Percentiles rank a stretch among this genome's conserved stretches.
phyloP scores from a whole-genome alignment of 1,140 invertebrate species.

The Drosophila mauritiana region DNA sequence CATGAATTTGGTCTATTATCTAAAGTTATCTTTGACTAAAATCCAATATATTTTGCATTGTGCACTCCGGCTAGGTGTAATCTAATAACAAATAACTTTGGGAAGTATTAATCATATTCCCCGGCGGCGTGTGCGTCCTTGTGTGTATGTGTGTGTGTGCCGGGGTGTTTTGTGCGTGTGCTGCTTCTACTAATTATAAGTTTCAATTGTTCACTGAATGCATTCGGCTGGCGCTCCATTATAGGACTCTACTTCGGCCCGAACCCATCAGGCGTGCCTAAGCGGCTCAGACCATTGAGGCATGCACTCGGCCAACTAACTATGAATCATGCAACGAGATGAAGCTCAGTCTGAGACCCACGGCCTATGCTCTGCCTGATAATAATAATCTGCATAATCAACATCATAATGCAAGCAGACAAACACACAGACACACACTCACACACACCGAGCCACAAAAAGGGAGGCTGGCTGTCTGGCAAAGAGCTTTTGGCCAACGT shows the following conservation, averaged over 20 bases:
- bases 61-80: constrained; percentile 49
- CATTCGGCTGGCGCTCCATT: constrained; percentile 57
- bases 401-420: constrained; percentile 74
- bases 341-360: constrained; percentile 14
- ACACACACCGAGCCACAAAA: no score
- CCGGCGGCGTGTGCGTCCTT: constrained; percentile 19
- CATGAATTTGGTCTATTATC: no score
- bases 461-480: constrained; percentile 31
- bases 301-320: constrained; percentile 46
- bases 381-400: constrained; percentile 74
- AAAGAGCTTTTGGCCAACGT: constrained; percentile 53
- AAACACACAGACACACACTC: constrained; percentile 2
- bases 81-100: constrained; percentile 82
- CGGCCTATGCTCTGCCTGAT: constrained; percentile 52
- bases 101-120: constrained; percentile 81
- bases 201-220: constrained; percentile 78
- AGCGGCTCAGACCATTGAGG: constrained; percentile 70
- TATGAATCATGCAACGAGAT: constrained; percentile 66
- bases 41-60: neutral
- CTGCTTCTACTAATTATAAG: constrained; percentile 77
- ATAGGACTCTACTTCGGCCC: constrained; percentile 32
- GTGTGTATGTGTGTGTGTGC: neutral
- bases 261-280: constrained; percentile 63
- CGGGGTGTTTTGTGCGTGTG: constrained; percentile 39
- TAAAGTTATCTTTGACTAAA: no score